phyloP scores from a whole-genome alignment of 2,113 vertebrate genomes.

The Bubo blakistoni region DNA sequence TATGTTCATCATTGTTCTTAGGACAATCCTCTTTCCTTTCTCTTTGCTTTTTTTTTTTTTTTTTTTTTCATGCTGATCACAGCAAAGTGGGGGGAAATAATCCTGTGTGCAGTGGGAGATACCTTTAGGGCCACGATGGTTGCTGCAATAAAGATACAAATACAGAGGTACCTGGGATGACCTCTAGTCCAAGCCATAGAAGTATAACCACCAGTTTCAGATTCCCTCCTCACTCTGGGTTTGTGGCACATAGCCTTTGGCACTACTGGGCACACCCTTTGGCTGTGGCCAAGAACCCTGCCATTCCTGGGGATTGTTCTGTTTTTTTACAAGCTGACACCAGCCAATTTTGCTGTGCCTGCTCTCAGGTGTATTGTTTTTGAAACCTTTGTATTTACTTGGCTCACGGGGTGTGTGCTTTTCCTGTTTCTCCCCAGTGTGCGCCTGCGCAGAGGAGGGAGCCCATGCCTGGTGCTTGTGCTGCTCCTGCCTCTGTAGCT shows the following conservation, averaged over 20 bases:
- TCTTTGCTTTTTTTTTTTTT: too few relatives aligned
- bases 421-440: neutral
- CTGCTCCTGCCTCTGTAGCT: neutral
- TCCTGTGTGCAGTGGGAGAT: fast-evolving
- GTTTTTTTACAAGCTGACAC: neutral
- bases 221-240: neutral
- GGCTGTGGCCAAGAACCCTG: neutral
- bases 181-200: neutral
- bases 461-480: neutral
- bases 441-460: neutral
- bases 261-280: neutral
- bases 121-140: neutral
- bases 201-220: neutral
- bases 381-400: neutral
- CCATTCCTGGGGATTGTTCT: neutral
- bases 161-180: neutral
- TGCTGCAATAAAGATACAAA: neutral
- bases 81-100: neutral
- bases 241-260: neutral
- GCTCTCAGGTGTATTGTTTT: neutral
- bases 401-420: neutral
- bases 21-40: neutral
- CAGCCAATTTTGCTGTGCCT: neutral
- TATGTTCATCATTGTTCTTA: neutral
- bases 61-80: neutral